These are phyloP conservation scores for Argyrosomus japonicus DNA, from an alignment of 2,113 vertebrate genomes.

Conservation along the genomic window DNA sequence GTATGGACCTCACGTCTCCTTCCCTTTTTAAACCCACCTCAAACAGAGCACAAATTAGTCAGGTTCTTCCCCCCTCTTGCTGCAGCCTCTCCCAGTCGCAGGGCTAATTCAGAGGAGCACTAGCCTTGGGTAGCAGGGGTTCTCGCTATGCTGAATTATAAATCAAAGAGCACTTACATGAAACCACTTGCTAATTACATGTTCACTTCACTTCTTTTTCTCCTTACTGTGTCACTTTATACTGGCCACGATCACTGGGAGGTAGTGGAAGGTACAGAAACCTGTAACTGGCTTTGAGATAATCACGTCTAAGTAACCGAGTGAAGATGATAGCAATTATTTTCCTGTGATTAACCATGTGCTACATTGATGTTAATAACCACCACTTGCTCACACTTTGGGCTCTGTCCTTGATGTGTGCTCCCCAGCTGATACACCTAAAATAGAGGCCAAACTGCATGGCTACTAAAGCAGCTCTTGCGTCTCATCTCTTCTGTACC, in stretches of 20 bases:
- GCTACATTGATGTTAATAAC: conserved; percentile 68
- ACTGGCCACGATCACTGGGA: conserved; percentile 63
- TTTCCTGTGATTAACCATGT: conserved; percentile 64
- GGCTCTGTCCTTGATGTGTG: conserved; percentile 73
- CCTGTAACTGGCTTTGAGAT: conserved; percentile 35
- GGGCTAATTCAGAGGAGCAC: conserved; percentile 76
- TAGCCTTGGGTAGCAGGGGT: conserved; percentile 74
- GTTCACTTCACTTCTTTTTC: conserved; percentile 62
- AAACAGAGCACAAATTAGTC: conserved; percentile 73
- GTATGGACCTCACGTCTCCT: conserved; percentile 73
- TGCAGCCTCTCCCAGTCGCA: conserved; percentile 68
- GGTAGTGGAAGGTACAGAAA: conserved; percentile 67
- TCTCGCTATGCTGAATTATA: conserved; percentile 83
- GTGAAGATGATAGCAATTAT: conserved; percentile 69
- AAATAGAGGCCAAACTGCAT: conserved; percentile 43
- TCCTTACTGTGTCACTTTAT: conserved; percentile 68
- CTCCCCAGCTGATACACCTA: conserved; percentile 18
- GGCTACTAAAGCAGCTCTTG: conserved; percentile 17
- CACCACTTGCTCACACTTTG: conserved; percentile 58
- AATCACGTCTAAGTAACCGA: conserved; percentile 58
- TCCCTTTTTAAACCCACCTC: conserved; percentile 74
- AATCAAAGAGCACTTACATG: conserved; percentile 84
- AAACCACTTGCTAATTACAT: conserved; percentile 82
- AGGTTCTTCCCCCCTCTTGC: conserved; percentile 25
- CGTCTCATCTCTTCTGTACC: conserved; percentile 41